These are phyloP conservation scores for Eupithecia centaureata DNA, from an alignment of 2,888 invertebrate species.

Conservation along the genomic window DNA sequence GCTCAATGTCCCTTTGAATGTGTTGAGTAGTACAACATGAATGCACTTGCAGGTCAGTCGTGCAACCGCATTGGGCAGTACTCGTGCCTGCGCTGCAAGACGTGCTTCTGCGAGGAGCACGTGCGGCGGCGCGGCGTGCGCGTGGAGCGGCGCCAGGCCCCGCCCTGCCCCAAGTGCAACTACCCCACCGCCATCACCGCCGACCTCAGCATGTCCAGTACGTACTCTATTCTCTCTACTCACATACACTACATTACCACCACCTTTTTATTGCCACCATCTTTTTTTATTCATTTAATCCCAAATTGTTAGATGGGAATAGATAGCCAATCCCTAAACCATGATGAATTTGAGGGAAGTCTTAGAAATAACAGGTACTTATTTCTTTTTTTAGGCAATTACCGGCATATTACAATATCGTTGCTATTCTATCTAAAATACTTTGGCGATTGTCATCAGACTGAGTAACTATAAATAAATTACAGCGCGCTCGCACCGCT, in stretches of 20 bases:
- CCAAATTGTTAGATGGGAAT: too few species aligned
- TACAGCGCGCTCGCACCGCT: constrained; percentile 94
- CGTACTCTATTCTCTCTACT: constrained; percentile 59
- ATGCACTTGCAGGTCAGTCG: constrained; percentile 87
- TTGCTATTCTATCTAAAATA: too few species aligned
- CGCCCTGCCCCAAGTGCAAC: constrained; percentile 97
- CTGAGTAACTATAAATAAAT: too few species aligned
- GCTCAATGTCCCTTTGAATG: neutral
- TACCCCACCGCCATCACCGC: constrained; percentile 96
- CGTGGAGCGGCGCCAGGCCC: constrained; percentile 56
- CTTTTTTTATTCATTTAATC: too few species aligned
- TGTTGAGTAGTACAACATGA: neutral
- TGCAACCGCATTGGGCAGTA: constrained; percentile 97
- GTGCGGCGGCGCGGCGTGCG: constrained; percentile 86
- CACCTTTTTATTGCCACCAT: too few species aligned
- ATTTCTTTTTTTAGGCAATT: too few species aligned
- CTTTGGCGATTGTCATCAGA: too few species aligned
- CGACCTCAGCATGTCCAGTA: constrained; percentile 97
- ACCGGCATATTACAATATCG: too few species aligned
- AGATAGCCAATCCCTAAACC: too few species aligned
- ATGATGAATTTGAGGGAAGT: too few species aligned
- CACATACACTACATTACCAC: too few species aligned
- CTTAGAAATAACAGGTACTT: too few species aligned
- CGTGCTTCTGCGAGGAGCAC: constrained; percentile 98
- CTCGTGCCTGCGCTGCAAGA: constrained; percentile 97